Evolutionary conservation across 2,888 invertebrate species (phyloP).

Genomic region (Itoplectis maculator): DNA sequence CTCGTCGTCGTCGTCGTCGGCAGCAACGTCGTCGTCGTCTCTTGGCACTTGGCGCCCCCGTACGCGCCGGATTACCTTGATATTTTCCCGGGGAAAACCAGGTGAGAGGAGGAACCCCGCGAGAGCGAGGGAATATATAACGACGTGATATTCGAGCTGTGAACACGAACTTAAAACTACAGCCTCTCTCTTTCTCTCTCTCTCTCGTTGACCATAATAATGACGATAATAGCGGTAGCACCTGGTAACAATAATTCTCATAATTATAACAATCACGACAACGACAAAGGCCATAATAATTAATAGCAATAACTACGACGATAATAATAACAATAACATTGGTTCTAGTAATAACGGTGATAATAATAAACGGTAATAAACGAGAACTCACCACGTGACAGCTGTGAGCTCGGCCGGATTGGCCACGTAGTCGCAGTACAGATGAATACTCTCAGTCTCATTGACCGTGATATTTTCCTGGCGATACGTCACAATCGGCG

Average conservation of each 20-base stretch:
- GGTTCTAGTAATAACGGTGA: too few species aligned
- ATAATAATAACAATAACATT: neutral
- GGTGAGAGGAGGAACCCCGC: neutral
- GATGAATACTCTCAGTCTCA: constrained; percentile 90
- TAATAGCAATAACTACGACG: neutral
- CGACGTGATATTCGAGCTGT: constrained; percentile 58
- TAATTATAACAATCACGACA: neutral
- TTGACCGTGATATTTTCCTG: constrained; percentile 92
- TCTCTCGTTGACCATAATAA: too few species aligned
- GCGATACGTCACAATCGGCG: constrained; percentile 92
- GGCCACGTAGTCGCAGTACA: constrained; percentile 93
- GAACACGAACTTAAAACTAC: constrained; percentile 1
- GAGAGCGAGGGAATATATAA: constrained; percentile 47
- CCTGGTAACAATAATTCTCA: neutral
- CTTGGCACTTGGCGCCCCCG: constrained; percentile 53
- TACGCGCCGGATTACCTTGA: constrained; percentile 64
- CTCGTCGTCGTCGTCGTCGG: neutral
- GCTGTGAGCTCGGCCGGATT: constrained; percentile 92
- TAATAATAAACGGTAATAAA: neutral
- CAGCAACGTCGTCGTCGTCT: neutral
- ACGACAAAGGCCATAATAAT: neutral
- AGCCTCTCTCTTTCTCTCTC: neutral
- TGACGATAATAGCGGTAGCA: neutral
- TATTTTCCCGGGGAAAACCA: constrained; percentile 49
- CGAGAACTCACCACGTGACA: constrained; percentile 91